Base-by-base conservation (phyloP, 2,797 vertebrate genomes). In the Anguilla megastoma region DNA sequence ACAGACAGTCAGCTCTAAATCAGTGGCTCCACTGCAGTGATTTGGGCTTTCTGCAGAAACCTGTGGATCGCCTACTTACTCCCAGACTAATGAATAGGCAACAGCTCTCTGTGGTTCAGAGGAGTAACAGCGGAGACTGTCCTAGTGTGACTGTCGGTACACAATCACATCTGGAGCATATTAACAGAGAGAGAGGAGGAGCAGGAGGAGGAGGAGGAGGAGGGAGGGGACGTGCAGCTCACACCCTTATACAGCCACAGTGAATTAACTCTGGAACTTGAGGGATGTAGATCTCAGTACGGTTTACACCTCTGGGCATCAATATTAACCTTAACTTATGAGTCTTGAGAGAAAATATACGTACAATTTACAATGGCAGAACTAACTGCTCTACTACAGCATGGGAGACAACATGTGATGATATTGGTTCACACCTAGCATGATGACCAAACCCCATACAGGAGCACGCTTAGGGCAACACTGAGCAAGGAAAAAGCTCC, bases 161-260 rank as follows among this genome's bases (percentile, higher is more conserved):
- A 93, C 90, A 91, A 91, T 90, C 93, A 93, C 94, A 95, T 95
- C 95, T 95, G 95, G 94, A 95, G 93, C 80, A 24, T 89, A 91
- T 93, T 92, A 93, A 91, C 89, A 85, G 50, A 90, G 87, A 89
- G 91, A 92, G 91, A 50, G 60, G 12, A n/a, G 24, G 54, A 87
- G 18, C 52, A 82, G 41, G 79, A 63, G 3, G 21, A 91, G 92
- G 91, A 82, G 41, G 79, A 63, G 3, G 21, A 91, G 92, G 91
- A 41, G 54, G 18, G 24, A 24, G 54, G 63, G 18, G 52, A 45
- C 24, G 76, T 36, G 14, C 30, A 12, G 16, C 14, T 41, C 21
- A 24, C 48, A 76, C 83, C 9, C 87, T 52, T 12, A 45, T 14
- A 30, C 84, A 30, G 24, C 27, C 9, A 33, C 30, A 58, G 21